Conservation (phyloP, 2,888 invertebrate genomes). For the Malthinus flaveolus region DNA sequence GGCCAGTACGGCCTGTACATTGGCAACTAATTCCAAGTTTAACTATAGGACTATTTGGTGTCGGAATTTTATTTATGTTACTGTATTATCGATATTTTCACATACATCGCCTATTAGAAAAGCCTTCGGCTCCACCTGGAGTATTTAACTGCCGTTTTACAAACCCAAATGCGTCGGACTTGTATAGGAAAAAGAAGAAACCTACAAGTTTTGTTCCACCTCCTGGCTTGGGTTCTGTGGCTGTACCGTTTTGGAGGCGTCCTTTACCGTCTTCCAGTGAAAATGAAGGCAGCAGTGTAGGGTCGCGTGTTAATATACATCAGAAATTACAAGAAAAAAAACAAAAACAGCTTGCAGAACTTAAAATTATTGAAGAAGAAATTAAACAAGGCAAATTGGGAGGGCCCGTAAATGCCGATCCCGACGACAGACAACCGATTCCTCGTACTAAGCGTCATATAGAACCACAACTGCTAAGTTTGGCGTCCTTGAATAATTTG, state of each 20-base stretch:
- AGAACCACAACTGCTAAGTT: slow-evolving; percentile 62
- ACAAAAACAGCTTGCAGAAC: slow-evolving; percentile 81
- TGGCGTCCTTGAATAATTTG: slow-evolving; percentile 52
- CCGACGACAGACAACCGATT: slow-evolving; percentile 66
- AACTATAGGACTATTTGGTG: slow-evolving; percentile 60
- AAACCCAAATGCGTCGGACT: slow-evolving; percentile 61
- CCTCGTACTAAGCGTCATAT: slow-evolving; percentile 68
- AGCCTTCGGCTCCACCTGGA: slow-evolving; percentile 62
- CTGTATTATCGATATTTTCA: slow-evolving; percentile 83
- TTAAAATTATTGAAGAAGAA: slow-evolving; percentile 82
- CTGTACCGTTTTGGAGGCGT: slow-evolving; percentile 75
- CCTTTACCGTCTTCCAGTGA: slow-evolving; percentile 73
- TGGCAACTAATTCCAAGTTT: slow-evolving; percentile 60
- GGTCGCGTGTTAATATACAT: slow-evolving; percentile 80
- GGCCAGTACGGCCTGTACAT: slow-evolving; percentile 49
- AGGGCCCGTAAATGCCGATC: slow-evolving; percentile 57
- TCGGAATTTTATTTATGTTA: slow-evolving; percentile 70
- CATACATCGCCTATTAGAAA: slow-evolving; percentile 63
- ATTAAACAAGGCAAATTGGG: slow-evolving; percentile 81
- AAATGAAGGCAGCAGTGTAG: slow-evolving; percentile 73
- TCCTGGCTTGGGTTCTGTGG: slow-evolving; percentile 56
- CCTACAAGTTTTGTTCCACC: slow-evolving; percentile 88
- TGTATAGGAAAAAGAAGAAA: slow-evolving; percentile 80
- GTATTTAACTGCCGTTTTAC: slow-evolving; percentile 89
- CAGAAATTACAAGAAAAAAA: slow-evolving; percentile 87